Percentiles rank a stretch among this genome's conserved stretches.
These are phyloP conservation scores for Centropus bengalensis DNA, from an alignment of 2,113 vertebrate species.

Conservation along the genomic window DNA sequence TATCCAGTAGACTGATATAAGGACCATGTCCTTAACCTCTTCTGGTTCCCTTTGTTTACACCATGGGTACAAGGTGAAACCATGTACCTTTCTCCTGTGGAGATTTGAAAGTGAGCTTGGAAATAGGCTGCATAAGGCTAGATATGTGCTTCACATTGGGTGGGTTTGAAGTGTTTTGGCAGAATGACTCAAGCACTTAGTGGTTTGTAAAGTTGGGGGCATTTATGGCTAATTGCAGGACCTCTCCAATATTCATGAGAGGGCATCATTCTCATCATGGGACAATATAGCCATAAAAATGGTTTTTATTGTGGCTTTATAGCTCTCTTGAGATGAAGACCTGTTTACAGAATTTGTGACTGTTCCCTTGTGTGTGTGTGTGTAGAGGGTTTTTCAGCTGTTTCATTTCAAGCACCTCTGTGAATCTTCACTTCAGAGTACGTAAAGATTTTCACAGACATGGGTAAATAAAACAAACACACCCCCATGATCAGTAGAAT, in stretches of 20 bases:
- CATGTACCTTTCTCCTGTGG: neutral
- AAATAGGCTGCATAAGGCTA: neutral
- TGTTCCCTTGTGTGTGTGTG: neutral
- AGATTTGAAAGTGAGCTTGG: neutral
- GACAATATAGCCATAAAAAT: neutral
- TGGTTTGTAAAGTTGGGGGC: constrained; percentile 2
- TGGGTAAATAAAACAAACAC: neutral
- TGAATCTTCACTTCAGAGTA: neutral
- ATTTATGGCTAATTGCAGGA: constrained; percentile 22
- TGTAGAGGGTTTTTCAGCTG: neutral
- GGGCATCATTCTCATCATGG: neutral
- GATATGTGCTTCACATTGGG: neutral
- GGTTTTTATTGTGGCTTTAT: neutral
- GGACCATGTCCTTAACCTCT: accelerated
- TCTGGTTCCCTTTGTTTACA: neutral
- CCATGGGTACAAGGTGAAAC: neutral
- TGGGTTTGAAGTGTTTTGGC: constrained; percentile 40
- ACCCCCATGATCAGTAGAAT: neutral
- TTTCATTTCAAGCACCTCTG: neutral
- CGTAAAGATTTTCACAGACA: neutral
- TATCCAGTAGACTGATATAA: neutral
- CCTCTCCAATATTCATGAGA: constrained; percentile 45
- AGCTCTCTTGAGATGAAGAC: neutral
- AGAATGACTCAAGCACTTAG: neutral
- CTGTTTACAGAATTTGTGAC: neutral